Conservation (phyloP, 2,888 invertebrate genomes). For the Caenorhabditis wallacei region DNA sequence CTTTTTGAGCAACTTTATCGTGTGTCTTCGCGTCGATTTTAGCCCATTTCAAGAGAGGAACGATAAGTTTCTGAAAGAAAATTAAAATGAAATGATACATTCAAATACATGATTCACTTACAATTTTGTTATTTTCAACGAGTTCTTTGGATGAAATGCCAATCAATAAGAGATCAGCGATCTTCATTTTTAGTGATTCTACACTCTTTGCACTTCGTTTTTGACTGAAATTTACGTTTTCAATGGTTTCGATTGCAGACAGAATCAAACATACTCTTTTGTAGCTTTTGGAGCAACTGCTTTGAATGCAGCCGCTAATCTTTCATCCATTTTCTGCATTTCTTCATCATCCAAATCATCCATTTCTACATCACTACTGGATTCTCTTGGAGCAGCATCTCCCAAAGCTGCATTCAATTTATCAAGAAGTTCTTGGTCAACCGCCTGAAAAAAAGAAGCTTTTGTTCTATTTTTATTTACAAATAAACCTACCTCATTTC, state of each 20-base stretch:
- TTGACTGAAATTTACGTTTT: constrained; percentile 30
- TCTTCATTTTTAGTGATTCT: constrained; percentile 67
- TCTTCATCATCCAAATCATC: constrained; percentile 72
- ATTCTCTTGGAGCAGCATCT: constrained; percentile 67
- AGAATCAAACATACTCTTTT: constrained; percentile 25
- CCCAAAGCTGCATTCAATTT: constrained; percentile 72
- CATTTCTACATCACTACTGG: constrained; percentile 61
- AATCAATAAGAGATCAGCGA: constrained; percentile 73
- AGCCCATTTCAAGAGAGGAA: constrained; percentile 69
- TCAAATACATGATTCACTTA: constrained; percentile 30
- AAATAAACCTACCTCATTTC: constrained; percentile 33
- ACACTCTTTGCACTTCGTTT: constrained; percentile 60
- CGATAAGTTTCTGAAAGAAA: constrained; percentile 62
- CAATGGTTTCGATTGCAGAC: background rate
- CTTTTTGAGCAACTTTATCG: constrained; percentile 52
- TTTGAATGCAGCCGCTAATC: constrained; percentile 72
- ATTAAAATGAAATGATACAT: background rate
- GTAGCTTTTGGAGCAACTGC: constrained; percentile 60
- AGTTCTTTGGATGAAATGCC: constrained; percentile 69
- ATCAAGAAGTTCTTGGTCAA: constrained; percentile 70
- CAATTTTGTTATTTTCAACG: constrained; percentile 66
- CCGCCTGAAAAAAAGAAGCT: constrained; percentile 41
- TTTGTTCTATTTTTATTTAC: too few species aligned
- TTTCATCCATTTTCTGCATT: constrained; percentile 75
- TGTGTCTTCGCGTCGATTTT: constrained; percentile 66